phyloP scores from a whole-genome alignment of 2,888 invertebrate species.

The Thymelicus lineola region DNA sequence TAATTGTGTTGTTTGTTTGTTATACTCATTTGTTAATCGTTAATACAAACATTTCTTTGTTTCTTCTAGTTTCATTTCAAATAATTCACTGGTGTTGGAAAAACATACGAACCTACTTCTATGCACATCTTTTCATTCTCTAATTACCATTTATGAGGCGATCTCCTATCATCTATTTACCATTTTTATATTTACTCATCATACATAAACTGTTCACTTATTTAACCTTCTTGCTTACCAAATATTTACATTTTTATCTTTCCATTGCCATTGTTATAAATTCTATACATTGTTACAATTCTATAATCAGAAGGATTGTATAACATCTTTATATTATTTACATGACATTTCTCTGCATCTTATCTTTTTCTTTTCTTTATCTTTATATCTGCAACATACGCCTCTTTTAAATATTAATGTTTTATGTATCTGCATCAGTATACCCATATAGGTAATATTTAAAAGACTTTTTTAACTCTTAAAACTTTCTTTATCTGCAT shows the following conservation, averaged over 20 bases:
- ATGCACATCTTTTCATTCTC: constrained; percentile 7
- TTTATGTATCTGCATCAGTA: too few relatives aligned
- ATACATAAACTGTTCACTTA: neutral
- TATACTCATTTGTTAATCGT: constrained; percentile 32
- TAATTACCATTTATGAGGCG: neutral
- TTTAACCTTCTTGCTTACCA: too few relatives aligned
- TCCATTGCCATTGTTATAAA: too few relatives aligned
- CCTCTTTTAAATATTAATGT: too few relatives aligned
- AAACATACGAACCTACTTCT: neutral
- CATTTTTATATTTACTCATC: neutral
- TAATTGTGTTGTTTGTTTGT: constrained; percentile 25
- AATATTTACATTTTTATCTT: too few relatives aligned
- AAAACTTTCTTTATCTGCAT: too few relatives aligned
- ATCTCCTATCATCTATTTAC: neutral
- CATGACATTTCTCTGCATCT: neutral
- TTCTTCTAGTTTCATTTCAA: constrained; percentile 36
- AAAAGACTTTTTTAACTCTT: too few relatives aligned
- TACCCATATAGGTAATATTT: too few relatives aligned
- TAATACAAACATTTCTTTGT: constrained; percentile 25
- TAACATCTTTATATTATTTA: neutral
- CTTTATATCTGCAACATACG: too few relatives aligned
- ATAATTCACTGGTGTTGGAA: constrained; percentile 29
- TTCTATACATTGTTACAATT: too few relatives aligned
- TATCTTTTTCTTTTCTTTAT: too few relatives aligned
- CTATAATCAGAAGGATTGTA: too few relatives aligned